phyloP scores from a whole-genome alignment of 2,797 vertebrate genomes.

The Amblyraja radiata region DNA sequence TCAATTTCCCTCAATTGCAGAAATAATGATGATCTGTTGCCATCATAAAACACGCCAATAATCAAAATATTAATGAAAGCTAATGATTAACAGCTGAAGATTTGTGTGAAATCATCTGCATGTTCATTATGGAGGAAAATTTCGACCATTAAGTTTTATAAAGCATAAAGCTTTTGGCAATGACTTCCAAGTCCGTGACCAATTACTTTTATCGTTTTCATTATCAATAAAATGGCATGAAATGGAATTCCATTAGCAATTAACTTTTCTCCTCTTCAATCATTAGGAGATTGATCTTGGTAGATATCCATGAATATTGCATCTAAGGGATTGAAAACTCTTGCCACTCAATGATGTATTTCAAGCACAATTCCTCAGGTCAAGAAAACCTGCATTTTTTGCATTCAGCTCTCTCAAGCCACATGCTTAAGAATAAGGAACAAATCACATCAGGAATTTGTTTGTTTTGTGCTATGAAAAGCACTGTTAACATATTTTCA shows the following conservation, averaged over 20 bases:
- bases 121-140: background rate
- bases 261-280: slow-evolving; percentile 12
- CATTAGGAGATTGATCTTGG: background rate
- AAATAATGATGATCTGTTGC: background rate
- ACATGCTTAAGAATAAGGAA: background rate
- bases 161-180: background rate
- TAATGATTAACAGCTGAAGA: background rate
- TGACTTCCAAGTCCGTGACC: background rate
- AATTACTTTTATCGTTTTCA: slow-evolving; percentile 24
- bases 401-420: background rate
- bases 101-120: background rate
- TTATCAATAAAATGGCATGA: background rate
- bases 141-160: background rate
- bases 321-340: background rate
- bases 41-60: background rate
- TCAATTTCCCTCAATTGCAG: background rate
- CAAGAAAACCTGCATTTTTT: background rate
- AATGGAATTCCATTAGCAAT: background rate
- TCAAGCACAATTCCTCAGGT: background rate
- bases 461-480: background rate
- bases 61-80: slow-evolving; percentile 6
- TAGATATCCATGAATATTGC: background rate
- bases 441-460: background rate
- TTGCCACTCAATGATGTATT: background rate
- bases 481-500: background rate